A percentile compares a stretch with the other conserved stretches of the same genome.
These are phyloP conservation scores for Falco columbarius DNA, from an alignment of 2,797 vertebrate genomes.

Conservation along the genomic window DNA sequence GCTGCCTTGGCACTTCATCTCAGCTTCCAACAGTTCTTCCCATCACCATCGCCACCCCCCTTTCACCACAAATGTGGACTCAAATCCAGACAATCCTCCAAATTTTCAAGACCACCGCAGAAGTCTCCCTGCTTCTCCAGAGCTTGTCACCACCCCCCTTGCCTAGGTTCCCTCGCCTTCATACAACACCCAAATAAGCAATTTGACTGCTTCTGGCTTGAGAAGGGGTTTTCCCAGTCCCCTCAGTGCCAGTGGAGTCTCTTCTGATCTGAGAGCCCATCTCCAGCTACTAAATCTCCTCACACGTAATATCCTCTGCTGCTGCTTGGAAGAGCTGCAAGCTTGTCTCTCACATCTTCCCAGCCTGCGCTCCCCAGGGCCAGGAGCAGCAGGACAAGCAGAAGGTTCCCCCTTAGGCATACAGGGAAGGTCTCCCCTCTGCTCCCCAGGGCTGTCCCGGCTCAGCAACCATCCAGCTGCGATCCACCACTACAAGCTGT, in stretches of 20 bases:
- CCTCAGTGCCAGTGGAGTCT: background rate
- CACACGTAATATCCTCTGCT: background rate
- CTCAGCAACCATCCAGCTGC: background rate
- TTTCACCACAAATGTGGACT: background rate
- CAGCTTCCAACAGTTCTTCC: background rate
- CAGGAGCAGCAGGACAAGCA: background rate
- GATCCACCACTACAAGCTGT: background rate
- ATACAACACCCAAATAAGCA: background rate
- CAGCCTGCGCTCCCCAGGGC: background rate
- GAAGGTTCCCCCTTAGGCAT: background rate
- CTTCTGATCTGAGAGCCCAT: background rate
- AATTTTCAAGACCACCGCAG: background rate
- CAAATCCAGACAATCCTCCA: background rate
- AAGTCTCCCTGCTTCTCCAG: background rate
- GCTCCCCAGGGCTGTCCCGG: background rate
- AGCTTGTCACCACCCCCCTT: background rate
- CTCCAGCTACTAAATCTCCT: background rate
- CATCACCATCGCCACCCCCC: fast-evolving
- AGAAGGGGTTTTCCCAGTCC: background rate
- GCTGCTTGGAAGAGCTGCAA: background rate
- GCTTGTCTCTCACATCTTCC: background rate
- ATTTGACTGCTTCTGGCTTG: background rate
- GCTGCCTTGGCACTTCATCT: background rate
- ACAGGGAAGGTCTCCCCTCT: background rate
- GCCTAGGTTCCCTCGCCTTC: background rate